Percentiles rank a stretch among this genome's conserved stretches.
phyloP scores from a whole-genome alignment of 2,113 vertebrate genomes.

The Pantherophis guttatus region DNA sequence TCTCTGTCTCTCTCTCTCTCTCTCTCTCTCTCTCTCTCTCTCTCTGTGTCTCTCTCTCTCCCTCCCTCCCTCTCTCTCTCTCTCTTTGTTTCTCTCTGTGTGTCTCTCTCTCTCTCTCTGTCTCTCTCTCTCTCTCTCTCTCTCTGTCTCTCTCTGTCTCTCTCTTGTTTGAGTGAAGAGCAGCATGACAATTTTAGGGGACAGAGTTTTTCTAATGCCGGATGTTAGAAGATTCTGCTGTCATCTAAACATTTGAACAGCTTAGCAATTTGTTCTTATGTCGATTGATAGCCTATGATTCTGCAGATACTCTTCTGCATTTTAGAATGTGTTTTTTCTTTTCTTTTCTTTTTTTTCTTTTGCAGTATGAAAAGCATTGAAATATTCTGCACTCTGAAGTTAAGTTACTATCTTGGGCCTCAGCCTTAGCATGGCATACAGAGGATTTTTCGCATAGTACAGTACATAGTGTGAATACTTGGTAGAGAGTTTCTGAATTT shows the following conservation, averaged over 20 bases:
- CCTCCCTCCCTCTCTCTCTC: too few species aligned
- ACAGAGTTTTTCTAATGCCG: not conserved
- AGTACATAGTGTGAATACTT: not conserved
- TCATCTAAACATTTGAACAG: conserved; percentile 7
- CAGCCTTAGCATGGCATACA: not conserved
- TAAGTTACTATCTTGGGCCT: not conserved
- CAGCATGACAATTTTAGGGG: not conserved
- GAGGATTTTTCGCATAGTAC: not conserved
- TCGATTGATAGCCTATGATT: conserved; percentile 1
- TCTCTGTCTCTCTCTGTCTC: too few species aligned
- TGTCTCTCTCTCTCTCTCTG: too few species aligned
- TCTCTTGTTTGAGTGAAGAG: not conserved
- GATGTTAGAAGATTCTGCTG: conserved; percentile 24
- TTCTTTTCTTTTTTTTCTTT: not conserved
- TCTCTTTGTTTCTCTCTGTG: too few species aligned
- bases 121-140: too few species aligned
- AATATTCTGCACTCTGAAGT: conserved; percentile 4
- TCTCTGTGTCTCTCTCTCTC: too few species aligned
- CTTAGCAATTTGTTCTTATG: conserved; percentile 17
- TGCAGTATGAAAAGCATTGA: not conserved
- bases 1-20: too few species aligned
- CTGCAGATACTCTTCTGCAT: not conserved
- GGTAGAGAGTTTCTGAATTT: not conserved
- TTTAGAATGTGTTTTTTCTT: not conserved
- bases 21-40: too few species aligned